phyloP scores from a whole-genome alignment of 2,113 vertebrate genomes.

The Candoia aspera region DNA sequence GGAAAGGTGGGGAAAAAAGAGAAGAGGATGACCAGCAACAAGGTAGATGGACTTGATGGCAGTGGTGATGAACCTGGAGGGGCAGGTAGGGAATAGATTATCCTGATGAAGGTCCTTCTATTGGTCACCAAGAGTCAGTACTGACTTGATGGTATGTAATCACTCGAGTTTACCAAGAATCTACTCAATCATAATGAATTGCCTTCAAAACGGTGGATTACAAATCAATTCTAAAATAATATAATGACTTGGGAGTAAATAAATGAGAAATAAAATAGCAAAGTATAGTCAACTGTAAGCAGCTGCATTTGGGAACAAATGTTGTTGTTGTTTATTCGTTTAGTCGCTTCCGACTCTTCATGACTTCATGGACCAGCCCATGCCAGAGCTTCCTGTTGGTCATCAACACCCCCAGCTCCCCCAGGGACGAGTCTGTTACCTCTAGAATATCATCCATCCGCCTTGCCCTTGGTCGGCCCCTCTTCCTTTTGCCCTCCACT shows the following conservation, averaged over 20 bases:
- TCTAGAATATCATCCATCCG: too few species aligned
- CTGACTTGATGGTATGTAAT: neutral
- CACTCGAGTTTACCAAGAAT: neutral
- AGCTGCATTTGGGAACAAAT: constrained; percentile 22
- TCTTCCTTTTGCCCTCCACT: too few species aligned
- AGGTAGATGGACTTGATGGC: too few species aligned
- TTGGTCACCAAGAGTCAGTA: neutral
- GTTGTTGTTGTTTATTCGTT: too few species aligned
- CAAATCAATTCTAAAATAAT: neutral
- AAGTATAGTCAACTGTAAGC: constrained; percentile 14
- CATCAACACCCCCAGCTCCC: too few species aligned
- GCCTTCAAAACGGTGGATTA: neutral
- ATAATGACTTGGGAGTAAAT: constrained; percentile 2
- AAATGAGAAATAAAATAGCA: constrained; percentile 1
- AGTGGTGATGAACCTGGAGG: neutral
- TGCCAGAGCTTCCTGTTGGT: too few species aligned
- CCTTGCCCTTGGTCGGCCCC: too few species aligned
- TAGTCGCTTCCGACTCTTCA: too few species aligned
- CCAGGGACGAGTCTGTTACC: too few species aligned
- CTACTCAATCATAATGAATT: neutral
- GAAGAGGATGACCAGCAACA: too few species aligned
- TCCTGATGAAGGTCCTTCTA: neutral
- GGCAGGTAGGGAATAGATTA: neutral
- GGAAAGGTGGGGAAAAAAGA: too few species aligned
- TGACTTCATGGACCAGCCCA: too few species aligned